Conservation (phyloP, 2,888 invertebrate species). For the Rotaria socialis region DNA sequence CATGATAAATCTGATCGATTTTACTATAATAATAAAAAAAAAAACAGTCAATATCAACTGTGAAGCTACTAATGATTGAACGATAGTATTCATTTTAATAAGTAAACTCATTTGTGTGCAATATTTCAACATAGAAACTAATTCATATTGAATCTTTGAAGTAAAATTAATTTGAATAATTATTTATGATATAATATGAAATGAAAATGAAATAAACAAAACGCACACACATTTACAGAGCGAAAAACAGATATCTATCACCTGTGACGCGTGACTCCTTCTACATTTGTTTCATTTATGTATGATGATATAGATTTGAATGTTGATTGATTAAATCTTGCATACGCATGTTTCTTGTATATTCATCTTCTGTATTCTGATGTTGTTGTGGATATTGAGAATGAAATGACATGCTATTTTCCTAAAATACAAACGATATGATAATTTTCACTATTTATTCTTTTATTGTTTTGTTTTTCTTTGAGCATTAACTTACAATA, state of each 20-base stretch:
- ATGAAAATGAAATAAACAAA: neutral
- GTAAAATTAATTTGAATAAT: neutral
- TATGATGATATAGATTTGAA: neutral
- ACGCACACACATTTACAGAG: neutral
- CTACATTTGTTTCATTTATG: neutral
- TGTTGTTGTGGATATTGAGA: slow-evolving; percentile 4
- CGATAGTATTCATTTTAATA: too few species aligned
- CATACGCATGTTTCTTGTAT: slow-evolving; percentile 21
- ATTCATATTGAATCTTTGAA: neutral
- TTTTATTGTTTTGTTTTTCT: neutral
- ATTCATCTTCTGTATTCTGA: slow-evolving; percentile 1
- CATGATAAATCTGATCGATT: too few species aligned
- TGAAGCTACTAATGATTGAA: too few species aligned
- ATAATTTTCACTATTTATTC: neutral
- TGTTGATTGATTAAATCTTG: neutral
- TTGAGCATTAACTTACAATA: neutral
- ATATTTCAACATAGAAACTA: neutral
- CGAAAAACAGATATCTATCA: neutral
- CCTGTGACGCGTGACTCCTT: neutral
- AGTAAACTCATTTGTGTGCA: too few species aligned
- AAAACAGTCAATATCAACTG: too few species aligned
- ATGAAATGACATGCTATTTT: neutral
- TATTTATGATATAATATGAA: neutral
- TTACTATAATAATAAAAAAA: too few species aligned
- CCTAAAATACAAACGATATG: neutral